Evolutionary conservation across 2,797 vertebrate genomes (phyloP).

Genomic region (Enteromius fasciolatus): DNA sequence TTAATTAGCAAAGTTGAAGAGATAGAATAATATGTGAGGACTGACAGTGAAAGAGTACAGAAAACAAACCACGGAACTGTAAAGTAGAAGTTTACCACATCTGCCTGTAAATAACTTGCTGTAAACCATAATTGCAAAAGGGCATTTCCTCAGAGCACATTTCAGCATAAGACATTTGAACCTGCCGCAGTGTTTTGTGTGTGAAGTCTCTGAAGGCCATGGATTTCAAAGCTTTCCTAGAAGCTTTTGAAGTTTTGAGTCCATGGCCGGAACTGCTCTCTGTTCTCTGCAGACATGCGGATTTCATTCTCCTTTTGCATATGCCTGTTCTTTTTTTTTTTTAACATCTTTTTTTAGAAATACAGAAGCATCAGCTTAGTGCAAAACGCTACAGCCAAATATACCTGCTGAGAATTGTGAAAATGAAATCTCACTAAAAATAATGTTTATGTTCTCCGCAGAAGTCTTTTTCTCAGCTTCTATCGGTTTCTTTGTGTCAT

Average conservation of each 20-base stretch:
- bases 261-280: background rate
- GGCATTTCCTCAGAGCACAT: background rate
- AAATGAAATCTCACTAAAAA: background rate
- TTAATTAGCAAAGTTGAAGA: background rate
- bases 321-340: background rate
- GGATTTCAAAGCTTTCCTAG: background rate
- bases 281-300: background rate
- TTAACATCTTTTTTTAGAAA: background rate
- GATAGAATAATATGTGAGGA: background rate
- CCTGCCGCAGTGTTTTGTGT: background rate
- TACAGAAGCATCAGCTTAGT: background rate
- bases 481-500: background rate
- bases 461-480: background rate
- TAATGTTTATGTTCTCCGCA: background rate
- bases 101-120: background rate
- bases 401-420: background rate
- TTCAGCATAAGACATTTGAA: background rate
- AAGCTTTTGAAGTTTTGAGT: constrained; percentile 8
- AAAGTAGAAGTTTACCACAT: background rate
- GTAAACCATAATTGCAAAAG: background rate
- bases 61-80: background rate
- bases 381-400: background rate
- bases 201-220: background rate
- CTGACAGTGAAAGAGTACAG: background rate
- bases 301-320: background rate